Evolutionary conservation across 2,888 invertebrate species (phyloP).

Genomic region (Ormyrus pomaceus): DNA sequence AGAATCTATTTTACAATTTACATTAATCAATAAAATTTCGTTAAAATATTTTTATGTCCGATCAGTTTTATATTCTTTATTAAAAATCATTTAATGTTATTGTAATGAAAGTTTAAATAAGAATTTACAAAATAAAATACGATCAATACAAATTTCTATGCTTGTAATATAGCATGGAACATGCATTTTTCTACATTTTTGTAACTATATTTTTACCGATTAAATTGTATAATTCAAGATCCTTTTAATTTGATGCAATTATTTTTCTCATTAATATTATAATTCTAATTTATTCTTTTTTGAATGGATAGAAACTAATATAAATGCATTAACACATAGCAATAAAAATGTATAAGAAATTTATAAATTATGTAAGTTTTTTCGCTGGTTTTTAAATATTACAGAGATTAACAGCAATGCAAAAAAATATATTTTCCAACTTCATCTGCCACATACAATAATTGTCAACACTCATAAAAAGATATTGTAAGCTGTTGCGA

Average conservation of each 20-base stretch:
- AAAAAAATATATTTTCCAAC: constrained; percentile 1
- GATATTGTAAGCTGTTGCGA: constrained; percentile 21
- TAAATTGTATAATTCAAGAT: too few species aligned
- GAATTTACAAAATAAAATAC: too few species aligned
- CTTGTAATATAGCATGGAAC: too few species aligned
- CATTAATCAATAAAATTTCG: background rate
- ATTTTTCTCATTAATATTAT: too few species aligned
- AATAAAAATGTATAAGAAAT: background rate
- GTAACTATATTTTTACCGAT: too few species aligned
- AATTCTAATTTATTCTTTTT: too few species aligned
- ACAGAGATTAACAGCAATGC: background rate
- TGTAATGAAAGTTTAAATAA: background rate
- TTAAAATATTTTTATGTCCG: background rate
- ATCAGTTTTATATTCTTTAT: constrained; percentile 7
- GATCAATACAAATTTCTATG: too few species aligned
- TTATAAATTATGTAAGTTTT: constrained; percentile 6
- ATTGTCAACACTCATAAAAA: constrained; percentile 24
- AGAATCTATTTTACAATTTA: background rate
- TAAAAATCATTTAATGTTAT: background rate
- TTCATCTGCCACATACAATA: background rate
- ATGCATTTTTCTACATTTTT: too few species aligned
- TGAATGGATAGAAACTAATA: too few species aligned
- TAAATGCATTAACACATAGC: too few species aligned
- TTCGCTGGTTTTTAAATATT: constrained; percentile 22
- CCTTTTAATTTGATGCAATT: too few species aligned